Base-by-base conservation (phyloP, 37 sponge, comb jelly and placozoan genomes). In the Theonella swinhoei region DNA sequence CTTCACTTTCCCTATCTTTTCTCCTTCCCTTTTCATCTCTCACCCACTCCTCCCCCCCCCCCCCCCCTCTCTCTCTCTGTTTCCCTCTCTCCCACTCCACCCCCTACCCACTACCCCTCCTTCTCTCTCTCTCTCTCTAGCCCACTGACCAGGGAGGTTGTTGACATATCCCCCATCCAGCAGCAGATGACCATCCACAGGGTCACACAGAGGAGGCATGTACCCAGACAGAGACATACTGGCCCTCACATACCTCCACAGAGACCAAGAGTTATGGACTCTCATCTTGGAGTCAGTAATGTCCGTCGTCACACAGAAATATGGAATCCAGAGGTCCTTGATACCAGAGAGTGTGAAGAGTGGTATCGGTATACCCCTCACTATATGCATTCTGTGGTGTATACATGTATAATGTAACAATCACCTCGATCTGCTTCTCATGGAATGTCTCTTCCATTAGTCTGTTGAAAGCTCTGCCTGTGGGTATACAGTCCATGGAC, bases 191-290 rank as follows among this genome's bases (percentile, higher is more conserved):
- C 98, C 98, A 80, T 98, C 98, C 42, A 86, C 90, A 22, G 98
- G 98, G 68, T 98, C 98, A 84, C 98, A 98, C 39, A 98, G 94
- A 1, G 98, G 98, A 4, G 98, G 98, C 64, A 95, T 58, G 85
- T 95, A 98, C 22, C 98, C 98, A n/a, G 96, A 85, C 37, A 98
- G 90, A 20, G 98, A 90, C 98, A 98, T 98, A 69, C 98, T 98
- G 64, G 98, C 89, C 33, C 98, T 71, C 30, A 98, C 92, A 62
- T 98, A 98, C 66, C 91, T 85, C 97, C 97, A 96, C 62, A 96
- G 58, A 42, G 67, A 64, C 23, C 96, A 94, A 25, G 81, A 39
- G 2, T 38, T 89, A 79, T 95, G 96, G n/a, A 92, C 83, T 65
- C 91, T 84, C 86, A 93, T 91, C 80, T 89, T 93, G 41, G 91